Percentiles rank a stretch among this genome's conserved stretches.
Evolutionary conservation across 2,888 invertebrate genomes (phyloP).

Genomic region (Papilio demoleus): DNA sequence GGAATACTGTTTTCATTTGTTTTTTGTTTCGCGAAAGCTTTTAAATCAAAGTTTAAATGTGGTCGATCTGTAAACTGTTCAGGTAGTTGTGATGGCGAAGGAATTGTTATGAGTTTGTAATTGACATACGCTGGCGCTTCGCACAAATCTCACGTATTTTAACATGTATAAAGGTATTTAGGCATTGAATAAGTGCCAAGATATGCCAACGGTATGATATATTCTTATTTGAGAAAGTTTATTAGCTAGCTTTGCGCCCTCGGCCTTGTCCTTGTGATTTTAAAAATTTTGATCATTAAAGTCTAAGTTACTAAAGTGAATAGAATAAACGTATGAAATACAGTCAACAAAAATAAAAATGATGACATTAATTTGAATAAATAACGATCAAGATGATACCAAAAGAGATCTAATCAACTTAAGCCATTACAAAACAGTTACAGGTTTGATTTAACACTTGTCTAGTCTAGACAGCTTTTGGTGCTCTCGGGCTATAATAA

Average conservation of each 20-base stretch:
- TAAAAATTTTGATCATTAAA: neutral
- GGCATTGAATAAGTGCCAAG: conserved; percentile 32
- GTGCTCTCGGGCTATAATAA: conserved; percentile 29
- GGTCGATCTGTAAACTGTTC: conserved; percentile 22
- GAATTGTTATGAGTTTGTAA: conserved; percentile 8
- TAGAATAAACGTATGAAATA: neutral
- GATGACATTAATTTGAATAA: neutral
- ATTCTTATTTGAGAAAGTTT: conserved; percentile 14
- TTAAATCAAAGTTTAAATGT: conserved; percentile 7
- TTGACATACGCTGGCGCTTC: conserved; percentile 14
- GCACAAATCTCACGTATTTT: conserved; percentile 30
- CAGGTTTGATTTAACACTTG: neutral
- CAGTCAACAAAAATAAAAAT: neutral
- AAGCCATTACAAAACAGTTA: conserved; percentile 11
- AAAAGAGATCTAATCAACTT: neutral
- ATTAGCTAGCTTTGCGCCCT: neutral
- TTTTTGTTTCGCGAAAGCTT: neutral
- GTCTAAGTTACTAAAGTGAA: neutral
- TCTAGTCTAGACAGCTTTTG: conserved; percentile 7
- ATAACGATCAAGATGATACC: neutral
- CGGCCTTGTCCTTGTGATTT: neutral
- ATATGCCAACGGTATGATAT: conserved; percentile 19
- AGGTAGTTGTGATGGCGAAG: conserved; percentile 9
- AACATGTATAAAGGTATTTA: conserved; percentile 23
- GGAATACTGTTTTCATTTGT: neutral